Evolutionary conservation across 1,140 invertebrate genomes (phyloP), one percentile per base, ranked within the genome.

Genomic region (Drosophila kepulauana): DNA sequence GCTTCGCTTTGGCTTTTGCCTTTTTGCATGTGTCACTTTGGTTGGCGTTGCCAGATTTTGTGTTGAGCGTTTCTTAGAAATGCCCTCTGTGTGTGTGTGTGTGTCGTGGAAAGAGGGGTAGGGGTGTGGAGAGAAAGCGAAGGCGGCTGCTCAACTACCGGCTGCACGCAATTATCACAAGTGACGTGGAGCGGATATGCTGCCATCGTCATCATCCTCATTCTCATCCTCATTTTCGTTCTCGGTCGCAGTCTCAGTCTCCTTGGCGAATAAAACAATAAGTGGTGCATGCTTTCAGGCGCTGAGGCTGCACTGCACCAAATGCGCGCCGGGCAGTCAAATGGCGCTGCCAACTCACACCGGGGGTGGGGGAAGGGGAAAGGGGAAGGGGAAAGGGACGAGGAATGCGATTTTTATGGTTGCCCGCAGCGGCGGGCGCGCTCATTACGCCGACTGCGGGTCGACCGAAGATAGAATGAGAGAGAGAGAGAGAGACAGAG

Each of bases 101-200:
- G 20, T 25, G 20, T 25, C 20, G 20, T 25, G 20, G 30, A 33
- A 33, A 2, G 10, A 10, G 46, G 5, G 5, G 33, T 1, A 15
- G 10, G 6, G 7, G 13, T 1, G 3, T 16, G 16, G 16, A 16
- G 16, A 16, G 28, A 11, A 43, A 5, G 13, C 7, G 15, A 30
- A 13, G 59, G 16, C 15, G 51, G 59, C 11, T 25, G 45, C 61
- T 59, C 72, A 78, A 77, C 77, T 74, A 84, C 75, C 81, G 80
- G 80, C 70, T 88, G 85, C 85, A 88, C 85, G 85, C 85, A 88
- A 88, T 88, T 88, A 88, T 88, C 85, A 84, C 85, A 88, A 88
- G 85, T 88, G 85, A 88, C 85, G 85, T 88, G 85, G 85, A 84
- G 85, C 84, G 84, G 84, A 88, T 88, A 89, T 88, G 85, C 80